phyloP scores from a whole-genome alignment of 2,888 invertebrate species.

The Exephanes ischioxanthus region DNA sequence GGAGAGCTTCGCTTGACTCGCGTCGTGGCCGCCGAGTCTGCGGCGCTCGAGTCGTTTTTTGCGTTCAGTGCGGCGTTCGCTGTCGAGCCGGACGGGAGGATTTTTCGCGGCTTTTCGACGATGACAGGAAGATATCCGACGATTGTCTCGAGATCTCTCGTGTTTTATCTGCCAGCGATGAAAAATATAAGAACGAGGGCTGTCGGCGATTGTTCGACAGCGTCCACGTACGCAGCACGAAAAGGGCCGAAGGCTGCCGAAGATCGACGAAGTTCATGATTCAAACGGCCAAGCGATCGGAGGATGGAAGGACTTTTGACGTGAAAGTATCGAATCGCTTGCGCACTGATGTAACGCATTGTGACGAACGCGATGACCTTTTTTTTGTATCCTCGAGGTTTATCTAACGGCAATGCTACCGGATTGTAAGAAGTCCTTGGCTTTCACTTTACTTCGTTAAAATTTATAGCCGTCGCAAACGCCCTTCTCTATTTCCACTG shows the following conservation, averaged over 20 bases:
- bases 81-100: background rate
- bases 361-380: conserved; percentile 15
- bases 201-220: background rate
- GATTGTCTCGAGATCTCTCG: background rate
- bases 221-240: conserved; percentile 42
- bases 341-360: conserved; percentile 4
- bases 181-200: background rate
- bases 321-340: conserved; percentile 8
- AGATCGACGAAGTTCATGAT: background rate
- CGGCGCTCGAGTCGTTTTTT: background rate
- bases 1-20: conserved; percentile 40
- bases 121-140: background rate
- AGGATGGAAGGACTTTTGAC: conserved; percentile 10
- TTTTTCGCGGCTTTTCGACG: background rate
- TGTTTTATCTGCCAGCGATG: background rate
- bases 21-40: conserved; percentile 22
- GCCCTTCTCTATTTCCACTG: conserved; percentile 24
- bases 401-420: background rate
- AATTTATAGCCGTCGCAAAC: background rate
- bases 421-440: background rate
- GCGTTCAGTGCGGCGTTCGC: background rate
- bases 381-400: background rate
- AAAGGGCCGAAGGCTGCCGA: conserved; percentile 11
- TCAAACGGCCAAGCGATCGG: background rate
- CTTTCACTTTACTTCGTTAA: conserved; percentile 33